Conservation (phyloP, 2,888 invertebrate genomes). For the Lepidocyrtinus sp. region DNA sequence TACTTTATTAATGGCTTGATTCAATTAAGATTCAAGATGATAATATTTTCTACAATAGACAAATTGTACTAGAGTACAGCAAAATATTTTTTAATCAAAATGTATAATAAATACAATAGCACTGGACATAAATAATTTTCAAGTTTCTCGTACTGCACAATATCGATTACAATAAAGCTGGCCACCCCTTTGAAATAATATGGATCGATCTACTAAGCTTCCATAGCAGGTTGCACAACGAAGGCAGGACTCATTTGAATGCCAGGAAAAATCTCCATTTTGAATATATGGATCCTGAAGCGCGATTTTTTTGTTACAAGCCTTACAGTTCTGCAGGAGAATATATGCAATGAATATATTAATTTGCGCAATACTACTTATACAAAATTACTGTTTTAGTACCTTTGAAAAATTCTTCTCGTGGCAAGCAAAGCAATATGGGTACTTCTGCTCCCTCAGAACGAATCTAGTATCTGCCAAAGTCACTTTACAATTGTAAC, state of each 20-base stretch:
- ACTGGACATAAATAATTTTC: no score
- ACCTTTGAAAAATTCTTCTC: conserved; percentile 49
- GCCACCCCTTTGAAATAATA: conserved; percentile 47
- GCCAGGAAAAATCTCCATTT: conserved; percentile 51
- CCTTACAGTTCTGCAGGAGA: conserved; percentile 37
- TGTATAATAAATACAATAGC: no score
- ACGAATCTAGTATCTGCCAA: conserved; percentile 55
- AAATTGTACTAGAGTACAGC: no score
- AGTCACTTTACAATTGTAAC: conserved; percentile 37
- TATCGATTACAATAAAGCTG: conserved; percentile 61
- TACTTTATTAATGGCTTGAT: no score
- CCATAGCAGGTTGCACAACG: conserved; percentile 47
- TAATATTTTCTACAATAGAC: no score
- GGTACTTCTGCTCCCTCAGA: not conserved
- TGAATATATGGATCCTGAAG: conserved; percentile 52
- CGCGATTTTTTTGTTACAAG: conserved; percentile 34
- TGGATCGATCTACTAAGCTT: conserved; percentile 41
- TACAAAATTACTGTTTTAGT: not conserved
- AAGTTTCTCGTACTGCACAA: conserved; percentile 42
- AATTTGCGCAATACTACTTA: not conserved
- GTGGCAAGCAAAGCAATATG: conserved; percentile 53
- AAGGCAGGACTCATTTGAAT: conserved; percentile 53
- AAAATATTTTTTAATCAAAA: no score
- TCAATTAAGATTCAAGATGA: no score
- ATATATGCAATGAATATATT: not conserved